Evolutionary conservation across 2,113 vertebrate species (phyloP).

Genomic region (Verasper variegatus): DNA sequence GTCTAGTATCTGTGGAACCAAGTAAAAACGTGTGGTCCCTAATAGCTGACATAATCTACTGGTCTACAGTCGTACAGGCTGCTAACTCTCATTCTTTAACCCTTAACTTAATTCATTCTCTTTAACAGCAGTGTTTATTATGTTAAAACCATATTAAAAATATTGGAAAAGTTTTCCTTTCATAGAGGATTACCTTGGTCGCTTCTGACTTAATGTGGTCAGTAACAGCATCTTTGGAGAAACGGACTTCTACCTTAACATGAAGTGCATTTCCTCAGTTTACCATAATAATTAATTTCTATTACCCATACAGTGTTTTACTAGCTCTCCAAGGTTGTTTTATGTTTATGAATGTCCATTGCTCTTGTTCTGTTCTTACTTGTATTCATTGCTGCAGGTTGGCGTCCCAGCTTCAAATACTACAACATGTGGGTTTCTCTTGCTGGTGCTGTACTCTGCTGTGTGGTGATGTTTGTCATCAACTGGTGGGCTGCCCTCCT

Average conservation of each 20-base stretch:
- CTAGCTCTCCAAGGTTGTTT: background rate
- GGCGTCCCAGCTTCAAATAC: conserved; percentile 98
- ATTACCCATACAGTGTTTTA: background rate
- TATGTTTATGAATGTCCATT: background rate
- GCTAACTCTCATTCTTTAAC: conserved; percentile 77
- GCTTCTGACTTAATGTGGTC: conserved; percentile 16
- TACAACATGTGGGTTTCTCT: conserved; percentile 99
- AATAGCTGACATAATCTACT: conserved; percentile 51
- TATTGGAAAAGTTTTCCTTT: background rate
- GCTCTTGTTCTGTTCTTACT: conserved; percentile 13
- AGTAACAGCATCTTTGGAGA: background rate
- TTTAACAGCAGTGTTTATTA: conserved; percentile 45
- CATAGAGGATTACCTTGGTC: background rate
- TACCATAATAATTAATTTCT: conserved; percentile 1
- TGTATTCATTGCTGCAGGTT: conserved; percentile 81
- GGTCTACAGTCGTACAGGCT: conserved; percentile 60
- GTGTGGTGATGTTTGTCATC: conserved; percentile 98
- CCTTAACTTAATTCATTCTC: conserved; percentile 57
- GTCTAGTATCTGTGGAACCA: conserved; percentile 57
- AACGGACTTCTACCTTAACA: conserved; percentile 4
- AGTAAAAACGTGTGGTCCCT: conserved; percentile 40
- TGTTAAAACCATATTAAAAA: conserved; percentile 8
- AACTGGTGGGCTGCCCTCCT: conserved; percentile 98
- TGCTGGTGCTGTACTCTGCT: conserved; percentile 92
- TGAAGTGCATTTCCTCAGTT: conserved; percentile 21